Percentiles rank a stretch among this genome's conserved stretches.
Conservation (phyloP, 2,888 invertebrate genomes). For the Callimorpha dominula region DNA sequence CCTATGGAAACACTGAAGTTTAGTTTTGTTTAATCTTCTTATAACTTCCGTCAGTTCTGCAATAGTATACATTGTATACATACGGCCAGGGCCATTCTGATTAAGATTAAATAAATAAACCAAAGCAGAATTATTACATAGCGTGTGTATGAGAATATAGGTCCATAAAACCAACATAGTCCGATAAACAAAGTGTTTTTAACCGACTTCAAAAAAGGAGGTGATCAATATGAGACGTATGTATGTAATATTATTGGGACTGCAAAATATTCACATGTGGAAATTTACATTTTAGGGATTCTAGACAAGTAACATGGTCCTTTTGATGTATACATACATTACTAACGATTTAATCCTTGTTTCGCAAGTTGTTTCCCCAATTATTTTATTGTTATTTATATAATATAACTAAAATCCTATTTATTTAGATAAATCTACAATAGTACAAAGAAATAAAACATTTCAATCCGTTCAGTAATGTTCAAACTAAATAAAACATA, state of each 20-base stretch:
- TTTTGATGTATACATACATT: background rate
- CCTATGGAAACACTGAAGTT: slow-evolving; percentile 1
- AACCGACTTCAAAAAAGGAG: too few relatives aligned
- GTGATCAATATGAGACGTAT: too few relatives aligned
- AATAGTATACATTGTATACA: background rate
- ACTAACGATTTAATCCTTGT: background rate
- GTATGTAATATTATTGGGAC: too few relatives aligned
- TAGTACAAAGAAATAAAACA: background rate
- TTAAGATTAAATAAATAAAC: background rate
- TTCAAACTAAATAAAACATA: background rate
- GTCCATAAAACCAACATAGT: background rate
- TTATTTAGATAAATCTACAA: too few relatives aligned
- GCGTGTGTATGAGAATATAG: background rate
- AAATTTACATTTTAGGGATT: too few relatives aligned
- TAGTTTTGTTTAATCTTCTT: background rate
- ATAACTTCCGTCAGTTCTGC: background rate
- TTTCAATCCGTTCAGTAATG: background rate
- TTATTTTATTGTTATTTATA: too few relatives aligned
- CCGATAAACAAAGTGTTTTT: background rate
- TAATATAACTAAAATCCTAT: background rate
- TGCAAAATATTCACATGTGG: too few relatives aligned
- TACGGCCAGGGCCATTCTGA: too few relatives aligned
- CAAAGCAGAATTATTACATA: background rate
- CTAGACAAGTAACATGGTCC: background rate
- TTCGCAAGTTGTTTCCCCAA: background rate